phyloP scores from a whole-genome alignment of 2,113 vertebrate species.

The Oreamnos americanus region DNA sequence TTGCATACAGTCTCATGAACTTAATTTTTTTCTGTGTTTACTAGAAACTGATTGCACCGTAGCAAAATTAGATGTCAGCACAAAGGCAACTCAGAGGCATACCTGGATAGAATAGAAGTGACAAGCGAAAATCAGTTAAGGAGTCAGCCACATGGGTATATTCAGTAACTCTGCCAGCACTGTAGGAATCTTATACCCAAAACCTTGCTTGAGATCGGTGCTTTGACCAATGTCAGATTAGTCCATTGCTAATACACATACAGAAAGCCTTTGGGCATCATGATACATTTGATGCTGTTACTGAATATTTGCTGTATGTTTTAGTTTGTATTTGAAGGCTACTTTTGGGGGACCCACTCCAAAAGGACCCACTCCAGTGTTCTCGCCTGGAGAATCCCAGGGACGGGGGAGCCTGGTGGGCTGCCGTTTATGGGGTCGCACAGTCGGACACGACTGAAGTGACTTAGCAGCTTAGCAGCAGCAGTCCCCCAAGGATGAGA shows the following conservation, averaged over 20 bases:
- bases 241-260: neutral
- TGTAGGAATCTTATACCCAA: neutral
- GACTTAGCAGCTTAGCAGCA: too few relatives aligned
- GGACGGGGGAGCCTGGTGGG: too few relatives aligned
- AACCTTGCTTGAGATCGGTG: neutral
- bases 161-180: neutral
- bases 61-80: conserved; percentile 32
- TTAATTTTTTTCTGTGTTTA: neutral
- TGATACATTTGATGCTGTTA: neutral
- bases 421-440: too few relatives aligned
- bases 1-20: neutral
- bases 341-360: neutral
- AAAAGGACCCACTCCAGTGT: too few relatives aligned
- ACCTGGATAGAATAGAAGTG: neutral
- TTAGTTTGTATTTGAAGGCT: neutral
- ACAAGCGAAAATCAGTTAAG: conserved; percentile 6
- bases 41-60: neutral
- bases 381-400: too few relatives aligned
- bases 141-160: neutral
- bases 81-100: conserved; percentile 15
- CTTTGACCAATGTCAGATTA: neutral
- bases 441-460: too few relatives aligned
- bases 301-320: neutral
- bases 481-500: neutral
- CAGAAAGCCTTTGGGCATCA: neutral